phyloP scores from a whole-genome alignment of 1,140 invertebrate genomes.

The Episyrphus balteatus region DNA sequence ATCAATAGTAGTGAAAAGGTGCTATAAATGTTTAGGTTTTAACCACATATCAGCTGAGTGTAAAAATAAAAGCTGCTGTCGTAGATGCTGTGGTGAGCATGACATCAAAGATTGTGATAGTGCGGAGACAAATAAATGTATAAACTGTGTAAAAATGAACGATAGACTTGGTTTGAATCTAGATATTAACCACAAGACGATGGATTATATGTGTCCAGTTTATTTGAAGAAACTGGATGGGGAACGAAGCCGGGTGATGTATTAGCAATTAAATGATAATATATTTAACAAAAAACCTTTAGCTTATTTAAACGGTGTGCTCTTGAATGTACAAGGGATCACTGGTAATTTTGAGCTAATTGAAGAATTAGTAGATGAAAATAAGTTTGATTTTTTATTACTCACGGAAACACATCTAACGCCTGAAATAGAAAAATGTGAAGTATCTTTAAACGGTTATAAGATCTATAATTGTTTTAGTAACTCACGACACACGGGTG shows the following conservation, averaged over 20 bases:
- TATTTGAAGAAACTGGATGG: not conserved
- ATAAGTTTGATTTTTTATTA: not conserved
- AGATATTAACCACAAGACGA: not conserved
- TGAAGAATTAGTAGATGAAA: conserved; percentile 2
- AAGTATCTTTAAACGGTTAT: conserved; percentile 5
- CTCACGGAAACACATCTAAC: conserved; percentile 6
- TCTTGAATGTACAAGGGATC: conserved; percentile 4
- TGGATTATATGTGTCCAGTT: not conserved
- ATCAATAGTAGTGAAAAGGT: not conserved
- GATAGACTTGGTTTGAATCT: not conserved
- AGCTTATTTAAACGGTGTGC: not conserved
- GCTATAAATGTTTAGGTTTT: not conserved
- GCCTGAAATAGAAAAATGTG: conserved; percentile 1
- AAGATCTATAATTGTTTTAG: conserved; percentile 1
- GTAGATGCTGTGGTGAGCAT: conserved; percentile 4
- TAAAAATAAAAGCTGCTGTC: not conserved
- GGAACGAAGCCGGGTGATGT: not conserved
- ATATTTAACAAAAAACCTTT: not conserved
- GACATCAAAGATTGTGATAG: conserved; percentile 3
- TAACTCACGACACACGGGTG: conserved; percentile 4
- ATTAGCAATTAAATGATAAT: not conserved
- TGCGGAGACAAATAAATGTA: not conserved
- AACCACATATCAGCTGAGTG: not conserved
- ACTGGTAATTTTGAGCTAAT: conserved; percentile 3
- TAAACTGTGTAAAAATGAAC: conserved; percentile 4